Percentiles rank a stretch among this genome's conserved stretches.
These are phyloP conservation scores for Phymanthus crucifer DNA, from an alignment of 92 coral and sea anemone species.

Conservation along the genomic window DNA sequence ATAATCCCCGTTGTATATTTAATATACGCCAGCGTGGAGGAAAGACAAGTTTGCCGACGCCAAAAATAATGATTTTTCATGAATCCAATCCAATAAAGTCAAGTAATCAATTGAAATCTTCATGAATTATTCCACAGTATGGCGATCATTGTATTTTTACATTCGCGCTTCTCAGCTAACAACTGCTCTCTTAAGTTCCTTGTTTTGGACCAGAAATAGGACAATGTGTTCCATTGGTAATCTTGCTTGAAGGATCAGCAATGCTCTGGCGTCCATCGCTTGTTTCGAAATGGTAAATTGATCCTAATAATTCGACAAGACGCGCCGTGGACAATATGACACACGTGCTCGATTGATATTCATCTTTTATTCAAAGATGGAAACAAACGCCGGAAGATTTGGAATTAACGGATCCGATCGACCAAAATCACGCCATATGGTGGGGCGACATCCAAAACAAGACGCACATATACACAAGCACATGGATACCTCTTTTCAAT, in stretches of 20 bases:
- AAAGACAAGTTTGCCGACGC: background rate
- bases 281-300: background rate
- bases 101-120: background rate
- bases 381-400: background rate
- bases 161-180: background rate
- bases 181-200: background rate
- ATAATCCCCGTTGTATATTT: background rate
- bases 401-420: background rate
- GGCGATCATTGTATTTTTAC: background rate
- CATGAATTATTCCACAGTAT: background rate
- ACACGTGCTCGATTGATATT: background rate
- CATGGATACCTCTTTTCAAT: background rate
- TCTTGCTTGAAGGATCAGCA: background rate
- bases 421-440: conserved; percentile 1
- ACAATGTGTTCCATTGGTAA: background rate
- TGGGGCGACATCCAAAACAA: background rate
- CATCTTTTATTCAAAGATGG: background rate
- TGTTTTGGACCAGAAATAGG: background rate
- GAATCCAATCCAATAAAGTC: conserved; percentile 2
- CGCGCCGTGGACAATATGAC: background rate
- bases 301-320: background rate
- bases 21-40: background rate
- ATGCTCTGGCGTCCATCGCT: background rate
- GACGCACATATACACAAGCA: background rate
- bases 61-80: background rate